These are phyloP conservation scores for Acrossocheilus fasciatus DNA, from an alignment of 2,797 vertebrate genomes.

Conservation along the genomic window DNA sequence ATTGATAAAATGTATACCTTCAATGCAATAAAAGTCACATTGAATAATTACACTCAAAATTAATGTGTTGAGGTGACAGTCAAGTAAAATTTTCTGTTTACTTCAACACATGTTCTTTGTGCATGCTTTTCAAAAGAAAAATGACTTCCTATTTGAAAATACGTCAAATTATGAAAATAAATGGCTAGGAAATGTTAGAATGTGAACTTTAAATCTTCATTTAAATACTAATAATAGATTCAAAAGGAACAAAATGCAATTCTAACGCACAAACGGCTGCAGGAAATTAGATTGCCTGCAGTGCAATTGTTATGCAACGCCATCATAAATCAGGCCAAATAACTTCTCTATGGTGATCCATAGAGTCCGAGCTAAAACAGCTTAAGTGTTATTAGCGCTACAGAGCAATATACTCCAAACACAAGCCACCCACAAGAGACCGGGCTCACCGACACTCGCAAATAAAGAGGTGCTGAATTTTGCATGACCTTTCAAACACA, in stretches of 20 bases:
- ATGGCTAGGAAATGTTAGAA: background rate
- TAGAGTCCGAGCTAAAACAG: conserved; percentile 39
- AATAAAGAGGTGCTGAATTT: conserved; percentile 58
- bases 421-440: conserved; percentile 45
- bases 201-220: background rate
- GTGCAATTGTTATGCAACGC: conserved; percentile 63
- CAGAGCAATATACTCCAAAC: conserved; percentile 46
- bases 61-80: too few relatives aligned
- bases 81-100: background rate
- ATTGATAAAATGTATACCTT: too few relatives aligned
- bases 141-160: background rate
- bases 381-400: conserved; percentile 55
- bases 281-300: conserved; percentile 57
- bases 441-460: conserved; percentile 46
- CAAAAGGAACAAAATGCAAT: background rate
- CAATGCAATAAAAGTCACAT: too few relatives aligned
- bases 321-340: conserved; percentile 54
- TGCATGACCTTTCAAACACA: conserved; percentile 53
- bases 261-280: conserved; percentile 56
- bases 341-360: conserved; percentile 18
- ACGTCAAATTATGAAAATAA: background rate
- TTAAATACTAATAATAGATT: background rate
- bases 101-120: background rate
- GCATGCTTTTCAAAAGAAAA: background rate
- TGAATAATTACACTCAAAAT: too few relatives aligned